Conservation (phyloP, 2,113 vertebrate genomes). For the Gallinago paraguaiae region DNA sequence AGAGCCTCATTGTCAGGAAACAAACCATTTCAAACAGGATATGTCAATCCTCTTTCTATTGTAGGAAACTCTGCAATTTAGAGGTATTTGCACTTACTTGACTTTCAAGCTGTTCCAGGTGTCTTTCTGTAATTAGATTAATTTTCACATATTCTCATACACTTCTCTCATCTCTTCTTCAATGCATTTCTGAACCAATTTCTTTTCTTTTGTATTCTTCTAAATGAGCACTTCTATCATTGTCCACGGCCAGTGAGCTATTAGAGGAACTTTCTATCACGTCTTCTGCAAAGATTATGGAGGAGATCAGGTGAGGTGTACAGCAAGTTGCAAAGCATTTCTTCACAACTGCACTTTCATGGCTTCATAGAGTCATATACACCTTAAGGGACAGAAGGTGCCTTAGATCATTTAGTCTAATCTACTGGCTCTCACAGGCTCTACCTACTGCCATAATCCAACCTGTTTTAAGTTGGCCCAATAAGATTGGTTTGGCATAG, state of each 20-base stretch:
- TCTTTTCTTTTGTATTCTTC: neutral
- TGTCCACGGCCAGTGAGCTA: neutral
- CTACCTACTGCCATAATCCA: neutral
- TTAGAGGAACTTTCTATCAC: neutral
- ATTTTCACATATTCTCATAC: neutral
- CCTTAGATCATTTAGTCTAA: neutral
- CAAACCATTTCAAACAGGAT: neutral
- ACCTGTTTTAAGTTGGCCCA: neutral
- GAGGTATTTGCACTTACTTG: neutral
- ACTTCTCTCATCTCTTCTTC: neutral
- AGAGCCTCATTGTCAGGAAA: neutral
- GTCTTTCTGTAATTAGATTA: neutral
- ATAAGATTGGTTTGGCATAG: neutral
- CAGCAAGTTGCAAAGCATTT: neutral
- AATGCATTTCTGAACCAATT: neutral
- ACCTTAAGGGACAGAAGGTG: neutral
- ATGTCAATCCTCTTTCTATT: neutral
- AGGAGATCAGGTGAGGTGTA: neutral
- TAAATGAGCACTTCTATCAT: neutral
- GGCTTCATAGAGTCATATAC: neutral
- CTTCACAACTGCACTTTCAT: neutral
- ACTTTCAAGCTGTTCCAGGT: neutral
- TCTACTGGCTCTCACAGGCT: neutral
- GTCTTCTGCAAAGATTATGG: neutral
- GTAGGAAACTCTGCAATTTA: neutral